Percentiles rank a stretch among this genome's conserved stretches.
These are phyloP conservation scores for Porites australiensis DNA, from an alignment of 64 coral and sea anemone species.

Conservation along the genomic window DNA sequence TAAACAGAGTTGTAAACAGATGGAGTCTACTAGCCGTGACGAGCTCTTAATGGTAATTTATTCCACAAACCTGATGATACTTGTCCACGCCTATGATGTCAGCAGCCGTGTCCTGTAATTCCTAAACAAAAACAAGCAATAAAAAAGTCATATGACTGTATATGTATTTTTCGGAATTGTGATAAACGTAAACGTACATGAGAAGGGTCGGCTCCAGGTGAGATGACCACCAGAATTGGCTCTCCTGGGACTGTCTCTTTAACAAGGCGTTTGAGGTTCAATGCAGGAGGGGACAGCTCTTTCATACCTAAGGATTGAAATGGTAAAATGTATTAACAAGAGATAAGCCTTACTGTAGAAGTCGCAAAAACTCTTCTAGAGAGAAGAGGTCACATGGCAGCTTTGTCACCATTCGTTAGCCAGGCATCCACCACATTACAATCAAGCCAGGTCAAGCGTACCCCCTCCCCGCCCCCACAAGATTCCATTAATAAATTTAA, in stretches of 20 bases:
- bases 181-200: constrained; percentile 62
- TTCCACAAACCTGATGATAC: constrained; percentile 83
- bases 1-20: too few relatives aligned
- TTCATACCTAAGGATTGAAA: constrained; percentile 75
- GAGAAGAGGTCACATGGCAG: too few relatives aligned
- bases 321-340: neutral
- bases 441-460: too few relatives aligned
- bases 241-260: constrained; percentile 97
- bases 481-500: too few relatives aligned
- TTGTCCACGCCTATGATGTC: constrained; percentile 92
- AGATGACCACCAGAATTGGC: constrained; percentile 94
- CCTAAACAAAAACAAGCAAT: constrained; percentile 32
- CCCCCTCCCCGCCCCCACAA: too few relatives aligned
- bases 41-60: neutral
- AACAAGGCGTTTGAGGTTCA: constrained; percentile 94
- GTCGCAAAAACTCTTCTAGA: too few relatives aligned
- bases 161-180: neutral
- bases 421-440: too few relatives aligned
- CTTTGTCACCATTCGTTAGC: too few relatives aligned
- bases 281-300: constrained; percentile 89
- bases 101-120: constrained; percentile 95
- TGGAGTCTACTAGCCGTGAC: too few relatives aligned
- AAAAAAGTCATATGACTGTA: too few relatives aligned
- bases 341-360: neutral
- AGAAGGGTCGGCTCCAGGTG: constrained; percentile 97